phyloP scores from a whole-genome alignment of 2,113 vertebrate species.

The Callochromis pleurospilus region DNA sequence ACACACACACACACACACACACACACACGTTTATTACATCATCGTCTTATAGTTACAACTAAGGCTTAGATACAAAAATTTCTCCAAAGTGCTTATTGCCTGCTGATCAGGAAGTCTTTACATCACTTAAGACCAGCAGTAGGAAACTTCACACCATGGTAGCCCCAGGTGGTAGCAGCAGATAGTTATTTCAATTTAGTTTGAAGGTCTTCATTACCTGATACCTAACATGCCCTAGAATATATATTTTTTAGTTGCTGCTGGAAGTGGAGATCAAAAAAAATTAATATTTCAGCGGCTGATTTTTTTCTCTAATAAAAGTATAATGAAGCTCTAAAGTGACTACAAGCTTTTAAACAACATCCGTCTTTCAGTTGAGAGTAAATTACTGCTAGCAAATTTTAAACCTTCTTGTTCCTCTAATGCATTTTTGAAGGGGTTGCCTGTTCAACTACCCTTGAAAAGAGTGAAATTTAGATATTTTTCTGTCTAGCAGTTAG shows the following conservation, averaged over 20 bases:
- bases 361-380: neutral
- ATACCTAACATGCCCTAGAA: neutral
- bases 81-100: neutral
- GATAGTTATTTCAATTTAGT: slow-evolving; percentile 28
- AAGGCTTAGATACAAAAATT: neutral
- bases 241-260: neutral
- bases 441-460: neutral
- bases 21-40: neutral
- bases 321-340: neutral
- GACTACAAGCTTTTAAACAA: neutral
- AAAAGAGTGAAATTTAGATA: neutral
- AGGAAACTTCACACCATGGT: neutral
- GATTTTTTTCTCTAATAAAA: neutral
- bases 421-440: neutral
- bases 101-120: slow-evolving; percentile 22
- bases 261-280: neutral
- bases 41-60: neutral
- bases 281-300: neutral
- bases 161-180: slow-evolving; percentile 16
- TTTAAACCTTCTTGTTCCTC: neutral
- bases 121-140: neutral
- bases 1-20: neutral
- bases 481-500: slow-evolving; percentile 14
- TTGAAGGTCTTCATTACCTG: slow-evolving; percentile 4
- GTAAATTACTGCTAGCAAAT: neutral